Conservation (phyloP, 2,113 vertebrate species). For the Gallinago paraguaiae region DNA sequence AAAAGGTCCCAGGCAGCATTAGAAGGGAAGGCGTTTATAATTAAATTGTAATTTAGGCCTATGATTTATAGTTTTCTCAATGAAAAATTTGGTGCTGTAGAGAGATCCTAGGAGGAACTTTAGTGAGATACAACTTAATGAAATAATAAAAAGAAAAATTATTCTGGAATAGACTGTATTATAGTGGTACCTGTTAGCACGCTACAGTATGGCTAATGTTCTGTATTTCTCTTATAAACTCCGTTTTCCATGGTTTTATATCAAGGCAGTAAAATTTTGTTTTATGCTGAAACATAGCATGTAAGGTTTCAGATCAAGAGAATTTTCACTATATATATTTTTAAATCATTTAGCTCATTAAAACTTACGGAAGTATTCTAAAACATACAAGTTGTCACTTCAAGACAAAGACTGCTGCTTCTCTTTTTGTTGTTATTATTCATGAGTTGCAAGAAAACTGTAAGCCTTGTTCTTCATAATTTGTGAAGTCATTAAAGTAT, state of each 20-base stretch:
- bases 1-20: conserved; percentile 95
- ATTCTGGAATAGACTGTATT: conserved; percentile 76
- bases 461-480: background rate
- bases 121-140: conserved; percentile 93
- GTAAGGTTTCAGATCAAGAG: background rate
- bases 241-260: conserved; percentile 5
- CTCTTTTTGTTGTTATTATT: background rate
- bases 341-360: conserved; percentile 4
- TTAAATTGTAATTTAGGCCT: conserved; percentile 99
- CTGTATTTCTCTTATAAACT: conserved; percentile 38
- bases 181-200: conserved; percentile 25
- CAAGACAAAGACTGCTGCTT: background rate
- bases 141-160: conserved; percentile 94
- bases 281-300: background rate
- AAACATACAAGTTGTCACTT: background rate
- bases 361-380: background rate
- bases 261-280: background rate
- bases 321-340: background rate
- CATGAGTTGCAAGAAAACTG: background rate
- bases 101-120: conserved; percentile 83
- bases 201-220: conserved; percentile 30
- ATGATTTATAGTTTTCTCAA: conserved; percentile 89
- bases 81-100: conserved; percentile 84
- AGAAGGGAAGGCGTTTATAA: conserved; percentile 95
- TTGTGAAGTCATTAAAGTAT: background rate